Conservation (phyloP, 2,797 vertebrate genomes). For the Neostethus bicornis region DNA sequence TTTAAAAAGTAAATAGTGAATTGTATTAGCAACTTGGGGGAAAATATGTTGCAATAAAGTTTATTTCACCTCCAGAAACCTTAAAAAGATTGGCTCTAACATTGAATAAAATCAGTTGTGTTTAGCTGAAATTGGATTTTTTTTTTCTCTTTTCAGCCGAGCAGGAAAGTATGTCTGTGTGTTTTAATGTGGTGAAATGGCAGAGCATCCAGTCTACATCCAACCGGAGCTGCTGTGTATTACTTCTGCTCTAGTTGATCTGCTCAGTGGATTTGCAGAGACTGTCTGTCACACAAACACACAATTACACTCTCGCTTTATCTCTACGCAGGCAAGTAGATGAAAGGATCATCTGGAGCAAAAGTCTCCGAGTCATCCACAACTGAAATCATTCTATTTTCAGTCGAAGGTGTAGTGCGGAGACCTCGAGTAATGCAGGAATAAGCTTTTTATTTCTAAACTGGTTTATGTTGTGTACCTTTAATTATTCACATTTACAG, state of each 20-base stretch:
- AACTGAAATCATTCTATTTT: neutral
- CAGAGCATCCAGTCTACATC: constrained; percentile 8
- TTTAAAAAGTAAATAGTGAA: no score
- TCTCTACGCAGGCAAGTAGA: constrained; percentile 32
- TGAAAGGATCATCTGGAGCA: constrained; percentile 38
- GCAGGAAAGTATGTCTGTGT: no score
- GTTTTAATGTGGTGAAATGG: constrained; percentile 3
- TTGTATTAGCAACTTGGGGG: no score
- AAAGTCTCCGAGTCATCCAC: constrained; percentile 15
- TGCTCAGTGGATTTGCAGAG: constrained; percentile 54
- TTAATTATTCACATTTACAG: neutral
- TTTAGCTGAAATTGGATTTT: no score
- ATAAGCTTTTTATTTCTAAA: neutral
- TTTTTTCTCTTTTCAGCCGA: constrained; percentile 2
- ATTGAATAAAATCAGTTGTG: no score
- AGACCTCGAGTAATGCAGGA: neutral
- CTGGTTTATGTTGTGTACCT: neutral
- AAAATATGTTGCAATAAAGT: no score
- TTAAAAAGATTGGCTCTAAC: no score
- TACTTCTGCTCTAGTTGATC: constrained; percentile 75
- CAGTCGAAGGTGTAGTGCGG: neutral
- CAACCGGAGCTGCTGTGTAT: constrained; percentile 45
- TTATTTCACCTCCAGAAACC: no score
- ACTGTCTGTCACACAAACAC: constrained; percentile 22
- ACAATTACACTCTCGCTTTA: constrained; percentile 8